These are phyloP conservation scores for Forbesichthys agassizii DNA, from an alignment of 2,113 vertebrate genomes.

Conservation along the genomic window DNA sequence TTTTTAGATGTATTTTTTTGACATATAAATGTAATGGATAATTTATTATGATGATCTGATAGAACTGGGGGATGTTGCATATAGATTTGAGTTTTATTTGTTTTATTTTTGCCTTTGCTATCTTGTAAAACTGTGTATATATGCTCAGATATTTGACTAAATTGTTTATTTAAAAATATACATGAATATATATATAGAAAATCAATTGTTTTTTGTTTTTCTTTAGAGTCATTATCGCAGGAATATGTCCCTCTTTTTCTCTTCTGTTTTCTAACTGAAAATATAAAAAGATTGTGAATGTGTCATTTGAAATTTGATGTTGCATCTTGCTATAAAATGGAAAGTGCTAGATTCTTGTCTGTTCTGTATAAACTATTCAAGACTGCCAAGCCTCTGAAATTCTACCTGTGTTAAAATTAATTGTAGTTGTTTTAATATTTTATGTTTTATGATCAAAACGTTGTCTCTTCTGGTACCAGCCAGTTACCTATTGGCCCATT, in stretches of 20 bases:
- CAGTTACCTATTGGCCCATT: constrained; percentile 61
- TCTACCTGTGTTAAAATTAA: constrained; percentile 81
- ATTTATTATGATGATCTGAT: constrained; percentile 80
- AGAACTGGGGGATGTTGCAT: constrained; percentile 74
- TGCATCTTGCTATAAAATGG: constrained; percentile 80
- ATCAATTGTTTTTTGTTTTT: constrained; percentile 60
- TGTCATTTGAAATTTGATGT: constrained; percentile 85
- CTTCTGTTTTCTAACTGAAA: constrained; percentile 79
- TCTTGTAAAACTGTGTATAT: constrained; percentile 84
- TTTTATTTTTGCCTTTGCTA: constrained; percentile 74
- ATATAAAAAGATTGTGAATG: constrained; percentile 82
- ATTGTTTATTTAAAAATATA: constrained; percentile 79
- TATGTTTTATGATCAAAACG: constrained; percentile 79
- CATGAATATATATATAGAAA: constrained; percentile 75
- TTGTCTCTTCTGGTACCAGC: constrained; percentile 80
- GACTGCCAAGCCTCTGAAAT: constrained; percentile 81
- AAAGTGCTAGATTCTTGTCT: constrained; percentile 73
- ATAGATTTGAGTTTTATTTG: constrained; percentile 66
- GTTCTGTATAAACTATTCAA: constrained; percentile 76
- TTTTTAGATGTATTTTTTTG: constrained; percentile 72
- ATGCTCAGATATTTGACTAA: constrained; percentile 82
- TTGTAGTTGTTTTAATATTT: constrained; percentile 81
- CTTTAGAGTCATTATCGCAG: constrained; percentile 71
- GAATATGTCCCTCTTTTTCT: constrained; percentile 78
- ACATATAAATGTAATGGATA: constrained; percentile 78